These are phyloP conservation scores for Poecilia velifera DNA, from an alignment of 2,797 vertebrate genomes.

Conservation along the genomic window DNA sequence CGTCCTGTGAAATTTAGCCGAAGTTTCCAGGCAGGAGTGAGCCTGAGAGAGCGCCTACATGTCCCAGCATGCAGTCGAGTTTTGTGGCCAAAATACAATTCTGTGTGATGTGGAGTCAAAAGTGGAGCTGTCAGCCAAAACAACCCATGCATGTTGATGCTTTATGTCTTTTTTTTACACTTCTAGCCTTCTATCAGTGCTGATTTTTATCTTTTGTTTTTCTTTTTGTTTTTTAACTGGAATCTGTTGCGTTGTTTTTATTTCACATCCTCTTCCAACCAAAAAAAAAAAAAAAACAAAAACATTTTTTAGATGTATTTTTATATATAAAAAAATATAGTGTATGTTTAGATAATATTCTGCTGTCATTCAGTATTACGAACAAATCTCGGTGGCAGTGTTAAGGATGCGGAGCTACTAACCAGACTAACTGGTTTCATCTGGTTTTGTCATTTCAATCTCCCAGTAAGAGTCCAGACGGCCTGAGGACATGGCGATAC, in stretches of 20 bases:
- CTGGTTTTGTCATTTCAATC: constrained; percentile 32
- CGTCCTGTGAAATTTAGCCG: constrained; percentile 27
- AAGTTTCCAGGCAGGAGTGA: constrained; percentile 45
- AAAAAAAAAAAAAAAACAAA: neutral
- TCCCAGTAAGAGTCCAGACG: constrained; percentile 1
- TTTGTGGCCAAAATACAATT: constrained; percentile 30
- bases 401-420: constrained; percentile 52
- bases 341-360: constrained; percentile 46
- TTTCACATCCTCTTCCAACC: constrained; percentile 31
- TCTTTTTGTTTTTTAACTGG: constrained; percentile 61
- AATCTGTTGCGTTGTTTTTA: constrained; percentile 60
- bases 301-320: constrained; percentile 53
- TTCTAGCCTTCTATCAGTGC: constrained; percentile 10
- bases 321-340: constrained; percentile 30
- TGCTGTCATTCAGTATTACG: constrained; percentile 71
- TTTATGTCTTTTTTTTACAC: constrained; percentile 20
- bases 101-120: constrained; percentile 46
- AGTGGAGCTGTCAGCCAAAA: constrained; percentile 55
- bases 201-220: neutral
- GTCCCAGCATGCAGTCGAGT: constrained; percentile 45
- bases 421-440: constrained; percentile 49
- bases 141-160: constrained; percentile 34
- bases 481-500: constrained; percentile 1
- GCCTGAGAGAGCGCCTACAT: constrained; percentile 30
- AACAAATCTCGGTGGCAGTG: constrained; percentile 57